Conservation (phyloP, 1,140 invertebrate genomes). For the Drosophila malerkotliana region DNA sequence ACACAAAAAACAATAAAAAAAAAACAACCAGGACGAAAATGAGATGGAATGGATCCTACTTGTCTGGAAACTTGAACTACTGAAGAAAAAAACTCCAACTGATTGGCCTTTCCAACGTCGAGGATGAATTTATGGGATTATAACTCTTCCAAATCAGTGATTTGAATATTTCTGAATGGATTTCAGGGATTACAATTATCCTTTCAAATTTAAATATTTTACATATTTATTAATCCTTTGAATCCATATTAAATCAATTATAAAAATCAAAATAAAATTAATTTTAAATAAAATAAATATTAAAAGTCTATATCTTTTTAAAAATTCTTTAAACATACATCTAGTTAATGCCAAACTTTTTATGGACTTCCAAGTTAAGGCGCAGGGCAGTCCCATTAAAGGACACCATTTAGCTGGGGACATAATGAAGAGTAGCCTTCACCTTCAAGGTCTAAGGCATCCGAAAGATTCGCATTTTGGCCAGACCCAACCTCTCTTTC, state of each 20-base stretch:
- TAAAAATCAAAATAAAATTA: too few species aligned
- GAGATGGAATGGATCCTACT: slow-evolving; percentile 31
- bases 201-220: too few species aligned
- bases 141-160: slow-evolving; percentile 8
- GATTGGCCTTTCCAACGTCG: slow-evolving; percentile 11
- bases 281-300: too few species aligned
- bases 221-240: too few species aligned
- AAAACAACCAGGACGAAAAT: not conserved
- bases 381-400: not conserved
- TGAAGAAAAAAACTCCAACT: slow-evolving; percentile 12
- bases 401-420: slow-evolving; percentile 15
- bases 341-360: slow-evolving; percentile 2
- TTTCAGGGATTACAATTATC: not conserved
- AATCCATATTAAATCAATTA: too few species aligned
- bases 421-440: slow-evolving; percentile 27
- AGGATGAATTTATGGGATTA: not conserved
- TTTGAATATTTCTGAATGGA: slow-evolving; percentile 8
- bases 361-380: not conserved
- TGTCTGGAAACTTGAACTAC: slow-evolving; percentile 37
- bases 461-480: slow-evolving; percentile 21
- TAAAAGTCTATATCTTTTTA: not conserved
- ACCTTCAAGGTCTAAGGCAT: slow-evolving; percentile 17
- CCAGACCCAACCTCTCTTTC: too few species aligned
- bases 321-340: not conserved
- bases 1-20: not conserved